Conservation (phyloP, 2,888 invertebrate genomes). For the Desoria tigrina region DNA sequence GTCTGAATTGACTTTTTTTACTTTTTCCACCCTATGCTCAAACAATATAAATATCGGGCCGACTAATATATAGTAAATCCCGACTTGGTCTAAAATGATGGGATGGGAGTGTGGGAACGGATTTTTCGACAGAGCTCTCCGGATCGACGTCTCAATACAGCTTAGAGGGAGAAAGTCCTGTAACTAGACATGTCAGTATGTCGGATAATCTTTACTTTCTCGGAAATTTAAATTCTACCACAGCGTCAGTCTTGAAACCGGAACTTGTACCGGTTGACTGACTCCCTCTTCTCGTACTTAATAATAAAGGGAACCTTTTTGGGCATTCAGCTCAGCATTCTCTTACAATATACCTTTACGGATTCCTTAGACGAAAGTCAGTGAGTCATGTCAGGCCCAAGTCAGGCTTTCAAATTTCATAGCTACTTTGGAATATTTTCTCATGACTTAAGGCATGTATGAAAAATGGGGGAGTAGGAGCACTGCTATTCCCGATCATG, state of each 20-base stretch:
- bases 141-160: background rate
- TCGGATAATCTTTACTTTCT: slow-evolving; percentile 9
- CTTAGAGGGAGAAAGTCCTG: background rate
- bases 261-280: slow-evolving; percentile 26
- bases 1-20: too few relatives aligned
- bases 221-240: slow-evolving; percentile 20
- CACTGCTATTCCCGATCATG: background rate
- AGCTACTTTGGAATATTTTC: background rate
- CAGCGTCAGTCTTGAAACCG: slow-evolving; percentile 13
- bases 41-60: too few relatives aligned
- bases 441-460: background rate
- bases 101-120: too few relatives aligned
- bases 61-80: too few relatives aligned
- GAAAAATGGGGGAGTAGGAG: background rate
- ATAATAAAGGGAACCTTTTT: slow-evolving; percentile 19
- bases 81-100: too few relatives aligned
- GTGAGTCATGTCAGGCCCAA: slow-evolving; percentile 13
- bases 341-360: slow-evolving; percentile 9
- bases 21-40: too few relatives aligned
- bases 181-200: background rate
- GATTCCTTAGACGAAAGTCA: slow-evolving; percentile 7
- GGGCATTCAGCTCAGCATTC: slow-evolving; percentile 13
- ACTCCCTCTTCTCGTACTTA: slow-evolving; percentile 12
- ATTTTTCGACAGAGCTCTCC: too few relatives aligned
- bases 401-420: background rate